Evolutionary conservation across 2,888 invertebrate genomes (phyloP), one percentile per base, ranked within the genome.

Genomic region (Phortica okadai): DNA sequence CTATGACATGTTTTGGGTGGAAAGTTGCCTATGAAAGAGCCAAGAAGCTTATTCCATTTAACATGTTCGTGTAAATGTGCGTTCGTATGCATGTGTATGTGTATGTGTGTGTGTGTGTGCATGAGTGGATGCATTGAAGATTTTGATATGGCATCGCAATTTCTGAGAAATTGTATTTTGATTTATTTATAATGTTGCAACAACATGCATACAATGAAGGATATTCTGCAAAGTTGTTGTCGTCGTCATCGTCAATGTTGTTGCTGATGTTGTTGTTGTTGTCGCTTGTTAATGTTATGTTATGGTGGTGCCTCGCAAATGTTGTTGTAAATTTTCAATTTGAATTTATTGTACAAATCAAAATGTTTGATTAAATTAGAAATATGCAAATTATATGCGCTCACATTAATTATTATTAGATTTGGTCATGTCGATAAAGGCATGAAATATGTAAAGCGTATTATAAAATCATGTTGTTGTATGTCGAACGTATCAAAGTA

Each of bases 121-220:
- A 58, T 76, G 73, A 76, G 58, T 75, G 79, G 76, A 76, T 78
- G 77, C 82, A 78, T 81, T 80, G 78, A 85, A 87, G 84, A 88
- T 87, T 86, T 86, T 86, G 87, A 87, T 87, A 89, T 83, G 86
- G 85, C 89, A 87, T 89, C 89, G 87, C 89, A 87, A 89, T 89
- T 88, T 88, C 88, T 88, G 81, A 88, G 88, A 88, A 88, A 88
- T 88, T 86, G 89, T 87, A 89, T 87, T 88, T 88, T 88, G 88
- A 88, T 88, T 88, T 88, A 88, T 88, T 88, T 88, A 88, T 89
- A 88, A 88, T 89, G 89, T 89, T 87, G 82, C 89, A 86, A 81
- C 89, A 89, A 88, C 88, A 89, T 89, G 89, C 89, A 85, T 77
- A 82, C 81, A 86, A 75, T 69, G 74, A 74, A 72, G 70, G 70